Evolutionary conservation across 2,113 vertebrate genomes (phyloP), one percentile per base, ranked within the genome.

Genomic region (Cavia aperea): DNA sequence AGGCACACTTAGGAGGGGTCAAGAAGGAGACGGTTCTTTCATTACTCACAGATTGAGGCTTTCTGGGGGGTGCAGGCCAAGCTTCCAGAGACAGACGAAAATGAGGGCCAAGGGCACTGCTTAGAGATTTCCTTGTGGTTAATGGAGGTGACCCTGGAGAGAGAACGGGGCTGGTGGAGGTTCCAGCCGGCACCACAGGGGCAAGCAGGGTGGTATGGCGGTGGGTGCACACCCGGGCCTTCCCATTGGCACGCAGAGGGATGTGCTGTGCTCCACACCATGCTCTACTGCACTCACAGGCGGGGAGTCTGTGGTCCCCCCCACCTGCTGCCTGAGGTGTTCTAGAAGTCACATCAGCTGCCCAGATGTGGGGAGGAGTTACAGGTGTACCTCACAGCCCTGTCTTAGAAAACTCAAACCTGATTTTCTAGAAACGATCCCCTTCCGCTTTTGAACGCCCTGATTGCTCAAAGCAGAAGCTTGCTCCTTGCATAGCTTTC

Each of bases 321-420:
- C 79, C 1, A 2, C 58, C 15, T 58, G 43, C 66, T 68, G 16
- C 49, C 18, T 12, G 29, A 5, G 1, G 58, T n/a, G 39, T 46
- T 18, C 15, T 19, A 2, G 11, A 39, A 14, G 23, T 14, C 9
- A 29, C 29, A n/a, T 63, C 39, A 4, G 86, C 73, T 65, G 43
- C 63, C 46, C 54, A 26, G 4, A 2, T 1, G 12, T 0, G 16
- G 29, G 33, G 46, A 13, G 29, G 4, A 1, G 7, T 10, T n/a
- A 4, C 49, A 39, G 85, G 9, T 78, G 33, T 18, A 33, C 15
- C 2, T 79, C 86, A 18, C 83, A 56, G 39, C 60, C 60, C 51
- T 19, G 26, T 26, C 4, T 2, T 23, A 4, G 7, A 29, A 2
- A 7, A 13, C 12, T 46, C 63, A 26, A 81, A 36, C 31, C 33